Evolutionary conservation across 2,113 vertebrate genomes (phyloP).

Genomic region (Forbesichthys papilliferus): DNA sequence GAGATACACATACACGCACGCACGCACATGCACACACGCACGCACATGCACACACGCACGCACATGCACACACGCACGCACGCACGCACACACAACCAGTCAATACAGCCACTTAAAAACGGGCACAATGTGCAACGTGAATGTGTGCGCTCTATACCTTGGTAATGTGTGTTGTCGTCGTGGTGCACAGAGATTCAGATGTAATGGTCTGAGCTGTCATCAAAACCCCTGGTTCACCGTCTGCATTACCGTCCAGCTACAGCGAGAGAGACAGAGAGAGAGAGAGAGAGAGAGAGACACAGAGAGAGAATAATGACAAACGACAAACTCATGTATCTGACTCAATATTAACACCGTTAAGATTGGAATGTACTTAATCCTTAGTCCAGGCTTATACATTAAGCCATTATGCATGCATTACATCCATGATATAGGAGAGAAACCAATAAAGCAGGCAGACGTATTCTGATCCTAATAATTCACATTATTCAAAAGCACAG

Average conservation of each 20-base stretch:
- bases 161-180: conserved; percentile 98
- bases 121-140: neutral
- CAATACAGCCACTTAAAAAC: neutral
- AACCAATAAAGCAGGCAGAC: neutral
- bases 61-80: no score
- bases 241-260: conserved; percentile 86
- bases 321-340: neutral
- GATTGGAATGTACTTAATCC: no score
- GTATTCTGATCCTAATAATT: no score
- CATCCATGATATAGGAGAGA: no score
- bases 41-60: no score
- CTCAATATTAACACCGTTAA: no score
- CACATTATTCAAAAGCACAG: neutral
- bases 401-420: no score
- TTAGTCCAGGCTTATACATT: no score
- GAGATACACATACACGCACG: neutral
- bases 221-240: conserved; percentile 84
- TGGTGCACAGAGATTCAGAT: conserved; percentile 93
- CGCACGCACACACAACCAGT: neutral
- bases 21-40: no score
- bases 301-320: neutral
- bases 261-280: conserved; percentile 5
- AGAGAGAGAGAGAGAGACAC: neutral
- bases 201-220: conserved; percentile 98
- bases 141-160: conserved; percentile 80